Evolutionary conservation across 2,888 invertebrate genomes (phyloP), one percentile per base, ranked within the genome.

Genomic region (Cheilosia pagana): DNA sequence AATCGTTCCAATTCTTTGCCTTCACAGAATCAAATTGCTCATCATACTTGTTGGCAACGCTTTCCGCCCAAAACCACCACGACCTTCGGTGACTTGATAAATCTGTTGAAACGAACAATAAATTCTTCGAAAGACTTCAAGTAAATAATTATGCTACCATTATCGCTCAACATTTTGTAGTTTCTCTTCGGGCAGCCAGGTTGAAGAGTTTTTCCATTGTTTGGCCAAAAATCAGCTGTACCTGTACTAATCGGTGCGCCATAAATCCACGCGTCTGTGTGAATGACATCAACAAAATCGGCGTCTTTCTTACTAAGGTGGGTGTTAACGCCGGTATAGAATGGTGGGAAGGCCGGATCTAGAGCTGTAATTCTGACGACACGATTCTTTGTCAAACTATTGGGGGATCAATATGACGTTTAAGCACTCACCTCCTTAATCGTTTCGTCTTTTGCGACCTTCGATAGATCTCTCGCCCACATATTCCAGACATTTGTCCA

Each of bases 281-380:
- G 95, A 76, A 95, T 95, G 5, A 95, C 93, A 89, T 95, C 94
- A 1, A 94, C 94, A 53, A 94, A 94, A 60, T 93, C 93, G 0
- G 94, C 94, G 88, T 94, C 94, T 1, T 90, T 91, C 2, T 92
- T 92, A 45, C 88, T 92, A 12, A 94, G 89, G 87, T 94, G 94
- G 3, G 75, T 25, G 10, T 87, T 86, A 28, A 88, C 82, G 6
- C 87, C 88, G 35, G 88, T 87, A 87, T 94, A 94, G 88, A 94
- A 94, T 7, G 92, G 92, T 39, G 94, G 94, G 88, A 94, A 94
- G 10, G 94, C 94, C 16, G 94, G 94, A 88, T 94, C 94, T 76
- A 94, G 91, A 1, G 93, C 94, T 86, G 94, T 93, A 88, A 94
- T 90, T 88, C 94, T 94, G 19, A 16, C 4, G 0, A 41, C 25